Conservation (phyloP, 2,797 vertebrate genomes). For the Tamandua tetradactyla region DNA sequence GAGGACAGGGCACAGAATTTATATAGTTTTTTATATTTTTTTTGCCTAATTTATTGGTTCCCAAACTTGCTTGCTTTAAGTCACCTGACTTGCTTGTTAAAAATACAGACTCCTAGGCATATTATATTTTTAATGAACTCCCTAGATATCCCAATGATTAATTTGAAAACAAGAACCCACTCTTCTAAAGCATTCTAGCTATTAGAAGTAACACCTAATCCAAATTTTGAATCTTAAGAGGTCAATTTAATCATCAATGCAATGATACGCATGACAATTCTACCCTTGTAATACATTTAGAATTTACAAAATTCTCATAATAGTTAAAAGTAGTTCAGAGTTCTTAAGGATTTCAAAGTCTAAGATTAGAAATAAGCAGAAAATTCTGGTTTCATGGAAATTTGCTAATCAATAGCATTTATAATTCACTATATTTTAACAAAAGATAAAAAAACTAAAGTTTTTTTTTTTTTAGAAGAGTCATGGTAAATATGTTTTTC, state of each 20-base stretch:
- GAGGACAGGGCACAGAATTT: background rate
- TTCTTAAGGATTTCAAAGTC: background rate
- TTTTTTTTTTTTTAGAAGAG: background rate
- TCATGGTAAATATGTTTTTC: background rate
- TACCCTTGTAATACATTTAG: background rate
- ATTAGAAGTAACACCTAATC: background rate
- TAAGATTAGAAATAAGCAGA: slow-evolving; percentile 3
- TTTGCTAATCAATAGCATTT: background rate
- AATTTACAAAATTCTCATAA: background rate
- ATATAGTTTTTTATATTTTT: background rate
- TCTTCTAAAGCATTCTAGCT: background rate
- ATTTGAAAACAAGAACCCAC: background rate
- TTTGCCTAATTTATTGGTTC: background rate
- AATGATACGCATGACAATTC: background rate
- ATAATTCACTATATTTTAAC: background rate
- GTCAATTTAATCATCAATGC: background rate
- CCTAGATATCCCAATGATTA: background rate
- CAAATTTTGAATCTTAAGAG: slow-evolving; percentile 20
- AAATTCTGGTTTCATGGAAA: background rate
- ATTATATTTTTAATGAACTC: background rate
- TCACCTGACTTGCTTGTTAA: background rate
- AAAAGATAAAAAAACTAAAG: background rate
- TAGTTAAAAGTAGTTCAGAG: background rate
- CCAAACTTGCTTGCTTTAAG: background rate
- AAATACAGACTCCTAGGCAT: background rate